These are phyloP conservation scores for Pycnonotus jocosus DNA, from an alignment of 2,113 vertebrate genomes.

Conservation along the genomic window DNA sequence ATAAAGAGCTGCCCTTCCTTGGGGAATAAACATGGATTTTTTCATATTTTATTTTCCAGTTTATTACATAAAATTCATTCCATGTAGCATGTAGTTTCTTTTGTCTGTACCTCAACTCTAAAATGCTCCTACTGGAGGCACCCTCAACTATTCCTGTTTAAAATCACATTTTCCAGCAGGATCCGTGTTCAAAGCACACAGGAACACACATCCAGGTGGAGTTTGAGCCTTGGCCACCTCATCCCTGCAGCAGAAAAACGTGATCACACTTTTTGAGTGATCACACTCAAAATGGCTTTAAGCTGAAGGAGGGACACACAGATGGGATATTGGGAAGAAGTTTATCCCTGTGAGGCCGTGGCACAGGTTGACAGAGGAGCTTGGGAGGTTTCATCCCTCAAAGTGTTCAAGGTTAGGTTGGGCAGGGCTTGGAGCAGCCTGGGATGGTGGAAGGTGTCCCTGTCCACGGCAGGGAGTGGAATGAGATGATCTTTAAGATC, in stretches of 20 bases:
- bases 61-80: not conserved
- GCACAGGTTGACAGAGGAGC: not conserved
- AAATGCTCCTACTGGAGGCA: not conserved
- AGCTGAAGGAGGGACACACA: not conserved
- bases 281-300: not conserved
- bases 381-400: not conserved
- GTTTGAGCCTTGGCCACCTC: not conserved
- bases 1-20: not conserved
- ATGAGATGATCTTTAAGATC: fast-evolving
- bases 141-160: not conserved
- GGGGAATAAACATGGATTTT: not conserved
- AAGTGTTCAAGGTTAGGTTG: not conserved
- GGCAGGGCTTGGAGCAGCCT: not conserved
- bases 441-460: not conserved
- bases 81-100: fast-evolving
- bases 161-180: not conserved
- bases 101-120: not conserved
- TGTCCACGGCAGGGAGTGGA: not conserved
- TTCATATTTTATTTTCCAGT: not conserved
- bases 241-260: not conserved
- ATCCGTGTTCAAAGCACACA: not conserved
- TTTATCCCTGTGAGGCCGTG: not conserved
- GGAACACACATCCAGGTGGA: not conserved
- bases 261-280: not conserved
- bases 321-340: not conserved